Evolutionary conservation across 1,140 invertebrate species (phyloP).

Genomic region (Drosophila parvula): DNA sequence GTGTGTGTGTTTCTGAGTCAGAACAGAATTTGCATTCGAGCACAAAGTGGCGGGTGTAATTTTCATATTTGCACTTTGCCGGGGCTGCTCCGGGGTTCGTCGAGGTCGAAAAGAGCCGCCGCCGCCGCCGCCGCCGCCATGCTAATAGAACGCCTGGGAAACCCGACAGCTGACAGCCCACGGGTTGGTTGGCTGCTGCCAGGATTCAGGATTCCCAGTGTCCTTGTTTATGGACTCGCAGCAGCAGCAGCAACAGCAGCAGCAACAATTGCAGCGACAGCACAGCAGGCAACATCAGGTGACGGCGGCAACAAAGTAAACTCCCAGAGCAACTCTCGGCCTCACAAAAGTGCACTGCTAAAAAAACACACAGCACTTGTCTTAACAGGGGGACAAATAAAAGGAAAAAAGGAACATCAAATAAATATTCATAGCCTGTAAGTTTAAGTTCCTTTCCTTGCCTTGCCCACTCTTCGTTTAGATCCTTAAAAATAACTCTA

Average conservation of each 20-base stretch:
- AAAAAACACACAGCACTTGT: not conserved
- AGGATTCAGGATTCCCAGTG: slow-evolving; percentile 1
- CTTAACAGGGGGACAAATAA: not conserved
- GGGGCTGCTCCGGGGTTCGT: not conserved
- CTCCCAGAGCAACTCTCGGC: slow-evolving; percentile 8
- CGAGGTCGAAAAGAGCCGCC: not conserved
- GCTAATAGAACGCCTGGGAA: slow-evolving; percentile 48
- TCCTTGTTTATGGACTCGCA: slow-evolving; percentile 16
- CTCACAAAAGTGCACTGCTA: not conserved
- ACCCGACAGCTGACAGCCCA: slow-evolving; percentile 38
- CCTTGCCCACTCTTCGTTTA: too few relatives aligned
- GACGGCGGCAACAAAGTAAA: slow-evolving; percentile 6
- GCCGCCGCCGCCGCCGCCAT: not conserved
- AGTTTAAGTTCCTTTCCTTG: too few relatives aligned
- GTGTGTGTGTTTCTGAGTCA: not conserved
- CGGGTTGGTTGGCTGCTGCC: not conserved
- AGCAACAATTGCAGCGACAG: not conserved
- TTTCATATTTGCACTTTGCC: slow-evolving; percentile 47
- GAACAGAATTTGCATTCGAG: slow-evolving; percentile 63
- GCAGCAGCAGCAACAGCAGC: slow-evolving; percentile 6
- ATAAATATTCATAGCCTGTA: too few relatives aligned
- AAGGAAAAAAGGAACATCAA: not conserved
- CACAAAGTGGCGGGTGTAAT: slow-evolving; percentile 61
- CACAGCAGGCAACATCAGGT: slow-evolving; percentile 17
- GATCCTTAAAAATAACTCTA: too few relatives aligned